A percentile compares a stretch with the other conserved stretches of the same genome.
These are phyloP conservation scores for Heliconius congener DNA, from an alignment of 1,140 invertebrate genomes.

Conservation along the genomic window DNA sequence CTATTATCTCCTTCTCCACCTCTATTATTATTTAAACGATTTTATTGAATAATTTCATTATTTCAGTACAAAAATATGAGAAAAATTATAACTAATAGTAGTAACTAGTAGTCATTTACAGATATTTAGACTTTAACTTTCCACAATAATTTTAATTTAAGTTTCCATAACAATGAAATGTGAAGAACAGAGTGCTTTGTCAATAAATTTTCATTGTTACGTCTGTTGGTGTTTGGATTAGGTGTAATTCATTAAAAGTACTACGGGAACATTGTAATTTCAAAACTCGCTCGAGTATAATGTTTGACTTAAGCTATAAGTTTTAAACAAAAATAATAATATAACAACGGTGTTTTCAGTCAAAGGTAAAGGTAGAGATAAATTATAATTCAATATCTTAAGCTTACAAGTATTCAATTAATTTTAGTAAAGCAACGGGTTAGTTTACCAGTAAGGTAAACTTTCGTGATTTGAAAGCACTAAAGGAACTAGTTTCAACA, in stretches of 20 bases:
- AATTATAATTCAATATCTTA: not conserved
- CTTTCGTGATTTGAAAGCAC: constrained; percentile 2
- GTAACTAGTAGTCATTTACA: too few species aligned
- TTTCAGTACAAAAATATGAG: too few species aligned
- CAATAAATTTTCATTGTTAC: constrained; percentile 2
- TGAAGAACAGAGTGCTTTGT: not conserved
- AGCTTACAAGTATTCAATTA: constrained; percentile 1
- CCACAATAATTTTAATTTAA: too few species aligned
- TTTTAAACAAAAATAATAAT: not conserved
- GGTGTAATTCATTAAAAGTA: not conserved
- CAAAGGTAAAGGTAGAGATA: not conserved
- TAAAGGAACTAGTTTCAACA: not conserved
- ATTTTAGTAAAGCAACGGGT: not conserved
- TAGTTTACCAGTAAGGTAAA: not conserved
- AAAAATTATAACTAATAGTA: too few species aligned
- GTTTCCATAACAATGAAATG: not conserved
- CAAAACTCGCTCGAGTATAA: not conserved
- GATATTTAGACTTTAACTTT: too few species aligned
- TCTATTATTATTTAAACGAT: too few species aligned
- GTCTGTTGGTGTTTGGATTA: constrained; percentile 1
- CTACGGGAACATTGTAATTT: constrained; percentile 1
- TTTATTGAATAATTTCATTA: too few species aligned
- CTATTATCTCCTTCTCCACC: too few species aligned
- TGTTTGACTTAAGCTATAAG: constrained; percentile 1
- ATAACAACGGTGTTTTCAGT: not conserved